Base-by-base conservation (phyloP, 2,113 vertebrate species). In the Nestor notabilis region DNA sequence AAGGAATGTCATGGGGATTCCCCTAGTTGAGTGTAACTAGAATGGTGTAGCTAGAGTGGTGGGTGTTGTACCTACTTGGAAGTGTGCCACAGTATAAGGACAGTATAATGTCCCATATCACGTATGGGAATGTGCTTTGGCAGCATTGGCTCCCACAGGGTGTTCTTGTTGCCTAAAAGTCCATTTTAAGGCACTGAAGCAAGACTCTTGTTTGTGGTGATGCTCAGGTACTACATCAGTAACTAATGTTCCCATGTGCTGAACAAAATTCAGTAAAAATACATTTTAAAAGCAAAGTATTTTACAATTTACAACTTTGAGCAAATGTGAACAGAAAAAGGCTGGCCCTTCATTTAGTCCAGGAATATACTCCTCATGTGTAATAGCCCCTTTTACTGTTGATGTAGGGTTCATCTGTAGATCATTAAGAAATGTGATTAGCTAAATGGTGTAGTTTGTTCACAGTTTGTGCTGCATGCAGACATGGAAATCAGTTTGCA, bases 101-200 rank as follows among this genome's bases (percentile, higher is more conserved):
- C 39, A 27, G 49, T 0, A 1, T 3, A 21, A 58, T n/a, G 52
- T 31, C 41, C 44, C 43, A 6, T 2, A 1, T 19, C 0, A 0
- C 31, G 46, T 16, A 18, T 7, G 41, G 49, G 33, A 70, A 72
- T 2, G 1, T 2, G 0, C n/a, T 44, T 39, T 9, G 53, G 29
- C 64, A 47, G 28, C 1, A 27, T 10, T 33, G 64, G 58, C 41
- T 77, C 58, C 72, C 44, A 4, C 31, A 4, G 35, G 28, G 43
- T 37, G 0, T 28, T 39, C 33, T 39, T 46, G 37, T 24, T 33
- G 47, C 56, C 56, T 29, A 21, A 61, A 78, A n/a, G 29, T 75
- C 46, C 25, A 2, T 74, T 77, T 60, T 27, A 25, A 78, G 53
- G 49, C 56, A 56, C 5, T 37, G 37, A 50, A 93, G 43, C 39